These are phyloP conservation scores for Geophilus truncorum DNA, from an alignment of 2,888 invertebrate species.

Conservation along the genomic window DNA sequence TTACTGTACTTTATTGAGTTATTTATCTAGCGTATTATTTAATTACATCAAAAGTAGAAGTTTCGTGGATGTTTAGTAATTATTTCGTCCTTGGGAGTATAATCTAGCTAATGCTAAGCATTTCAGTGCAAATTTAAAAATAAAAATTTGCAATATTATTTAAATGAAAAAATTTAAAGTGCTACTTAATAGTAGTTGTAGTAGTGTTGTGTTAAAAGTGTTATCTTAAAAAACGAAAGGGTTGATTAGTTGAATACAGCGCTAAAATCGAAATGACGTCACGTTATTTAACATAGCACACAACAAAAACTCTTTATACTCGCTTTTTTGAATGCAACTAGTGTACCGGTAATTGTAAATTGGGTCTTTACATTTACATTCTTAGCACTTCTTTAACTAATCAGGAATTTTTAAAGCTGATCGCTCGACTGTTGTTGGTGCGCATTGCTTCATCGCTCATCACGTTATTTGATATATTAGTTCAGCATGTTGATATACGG, in stretches of 20 bases:
- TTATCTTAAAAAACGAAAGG: too few relatives aligned
- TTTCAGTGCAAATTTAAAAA: background rate
- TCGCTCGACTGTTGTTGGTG: too few relatives aligned
- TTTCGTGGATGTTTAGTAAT: background rate
- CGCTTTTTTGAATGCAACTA: too few relatives aligned
- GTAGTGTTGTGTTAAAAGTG: too few relatives aligned
- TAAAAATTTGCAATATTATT: background rate
- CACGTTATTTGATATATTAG: background rate
- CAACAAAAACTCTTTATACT: too few relatives aligned
- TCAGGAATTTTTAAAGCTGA: conserved; percentile 1
- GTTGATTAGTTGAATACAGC: too few relatives aligned
- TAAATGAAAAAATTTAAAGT: background rate
- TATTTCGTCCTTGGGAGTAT: too few relatives aligned
- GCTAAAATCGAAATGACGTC: too few relatives aligned
- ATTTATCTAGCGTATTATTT: background rate
- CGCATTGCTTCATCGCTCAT: background rate
- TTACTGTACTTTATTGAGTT: background rate
- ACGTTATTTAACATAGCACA: too few relatives aligned
- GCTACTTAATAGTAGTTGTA: background rate
- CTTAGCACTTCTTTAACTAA: conserved; percentile 8
- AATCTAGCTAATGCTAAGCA: background rate
- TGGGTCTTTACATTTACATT: conserved; percentile 16
- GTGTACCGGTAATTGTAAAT: conserved; percentile 15
- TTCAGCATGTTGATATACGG: background rate
- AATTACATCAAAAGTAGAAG: background rate